These are phyloP conservation scores for Gastrophysa polygoni DNA, from an alignment of 2,888 invertebrate genomes.

Conservation along the genomic window DNA sequence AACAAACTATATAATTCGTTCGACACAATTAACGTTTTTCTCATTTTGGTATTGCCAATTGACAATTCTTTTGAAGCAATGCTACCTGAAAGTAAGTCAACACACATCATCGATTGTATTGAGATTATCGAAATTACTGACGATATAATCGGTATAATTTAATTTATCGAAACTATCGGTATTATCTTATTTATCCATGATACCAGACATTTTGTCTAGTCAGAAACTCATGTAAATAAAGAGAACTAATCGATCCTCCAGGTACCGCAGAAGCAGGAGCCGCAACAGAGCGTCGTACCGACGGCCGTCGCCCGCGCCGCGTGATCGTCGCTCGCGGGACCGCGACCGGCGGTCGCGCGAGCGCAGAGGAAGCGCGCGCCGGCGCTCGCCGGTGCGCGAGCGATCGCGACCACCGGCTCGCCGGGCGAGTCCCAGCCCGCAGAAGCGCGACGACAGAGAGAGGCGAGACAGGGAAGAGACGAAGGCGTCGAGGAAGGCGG, in stretches of 20 bases:
- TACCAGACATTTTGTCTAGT: too few relatives aligned
- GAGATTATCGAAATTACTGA: too few relatives aligned
- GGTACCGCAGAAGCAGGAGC: slow-evolving; percentile 52
- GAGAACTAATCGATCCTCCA: slow-evolving; percentile 20
- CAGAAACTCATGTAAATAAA: too few relatives aligned
- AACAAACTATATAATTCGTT: too few relatives aligned
- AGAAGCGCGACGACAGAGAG: slow-evolving; percentile 44
- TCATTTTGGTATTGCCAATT: too few relatives aligned
- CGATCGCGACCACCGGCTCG: slow-evolving; percentile 44
- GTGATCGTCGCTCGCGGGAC: slow-evolving; percentile 49
- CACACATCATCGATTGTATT: too few relatives aligned
- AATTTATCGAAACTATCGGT: too few relatives aligned
- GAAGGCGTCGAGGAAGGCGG: slow-evolving; percentile 30
- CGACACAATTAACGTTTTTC: too few relatives aligned
- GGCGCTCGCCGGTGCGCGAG: slow-evolving; percentile 38
- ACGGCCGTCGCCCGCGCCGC: slow-evolving; percentile 47
- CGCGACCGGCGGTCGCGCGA: slow-evolving; percentile 57
- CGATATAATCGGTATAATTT: too few relatives aligned
- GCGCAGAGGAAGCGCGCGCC: slow-evolving; percentile 45
- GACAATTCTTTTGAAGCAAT: too few relatives aligned
- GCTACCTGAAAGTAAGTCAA: too few relatives aligned
- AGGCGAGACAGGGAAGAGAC: slow-evolving; percentile 54
- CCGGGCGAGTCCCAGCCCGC: slow-evolving; percentile 54
- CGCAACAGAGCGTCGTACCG: slow-evolving; percentile 51
- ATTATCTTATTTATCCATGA: too few relatives aligned